Conservation (phyloP, 2,113 vertebrate species). For the Himantopus leucocephalus region DNA sequence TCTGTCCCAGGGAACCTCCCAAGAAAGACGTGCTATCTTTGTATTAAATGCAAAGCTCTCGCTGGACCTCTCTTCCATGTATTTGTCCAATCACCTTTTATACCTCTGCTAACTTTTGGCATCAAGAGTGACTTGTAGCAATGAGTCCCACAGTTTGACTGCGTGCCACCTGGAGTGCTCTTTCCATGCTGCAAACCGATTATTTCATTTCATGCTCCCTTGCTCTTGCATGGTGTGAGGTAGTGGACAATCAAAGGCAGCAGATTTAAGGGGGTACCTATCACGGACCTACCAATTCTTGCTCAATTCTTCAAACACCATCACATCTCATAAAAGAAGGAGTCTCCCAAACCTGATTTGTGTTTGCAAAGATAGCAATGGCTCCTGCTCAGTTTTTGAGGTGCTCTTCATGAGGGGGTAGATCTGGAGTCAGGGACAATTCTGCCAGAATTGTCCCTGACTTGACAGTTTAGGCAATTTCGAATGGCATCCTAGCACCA, state of each 20-base stretch:
- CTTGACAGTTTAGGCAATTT: background rate
- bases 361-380: background rate
- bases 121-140: background rate
- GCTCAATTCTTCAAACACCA: background rate
- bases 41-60: background rate
- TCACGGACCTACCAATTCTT: background rate
- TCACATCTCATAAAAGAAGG: background rate
- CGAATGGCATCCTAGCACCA: background rate
- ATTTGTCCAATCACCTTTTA: background rate
- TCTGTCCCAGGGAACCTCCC: background rate
- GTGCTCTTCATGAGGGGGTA: background rate
- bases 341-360: background rate
- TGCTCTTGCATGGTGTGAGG: background rate
- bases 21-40: background rate
- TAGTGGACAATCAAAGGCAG: background rate
- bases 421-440: background rate
- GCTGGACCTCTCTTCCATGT: background rate
- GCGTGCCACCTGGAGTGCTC: background rate
- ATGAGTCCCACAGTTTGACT: background rate
- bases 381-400: background rate
- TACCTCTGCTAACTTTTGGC: background rate
- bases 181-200: background rate
- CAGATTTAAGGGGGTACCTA: fast-evolving
- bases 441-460: background rate
- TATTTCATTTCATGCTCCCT: background rate